Conservation (phyloP, 2,113 vertebrate species). For the Hyperopisus bebe region DNA sequence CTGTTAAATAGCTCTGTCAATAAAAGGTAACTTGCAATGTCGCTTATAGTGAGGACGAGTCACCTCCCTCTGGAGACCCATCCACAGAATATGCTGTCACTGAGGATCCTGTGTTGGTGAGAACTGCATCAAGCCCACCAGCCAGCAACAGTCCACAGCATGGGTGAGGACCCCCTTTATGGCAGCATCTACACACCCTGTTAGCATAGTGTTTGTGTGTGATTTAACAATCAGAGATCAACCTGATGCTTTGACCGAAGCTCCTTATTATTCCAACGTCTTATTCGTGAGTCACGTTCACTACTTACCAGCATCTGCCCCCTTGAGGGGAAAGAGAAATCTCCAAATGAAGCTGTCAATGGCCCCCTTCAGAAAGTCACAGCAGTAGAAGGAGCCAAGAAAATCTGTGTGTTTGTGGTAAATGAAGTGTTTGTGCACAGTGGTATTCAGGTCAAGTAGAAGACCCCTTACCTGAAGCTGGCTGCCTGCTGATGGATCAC, state of each 20-base stretch:
- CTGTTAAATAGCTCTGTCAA: background rate
- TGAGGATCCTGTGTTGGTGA: conserved; percentile 64
- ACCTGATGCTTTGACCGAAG: background rate
- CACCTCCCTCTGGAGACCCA: conserved; percentile 76
- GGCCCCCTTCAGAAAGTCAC: conserved; percentile 55
- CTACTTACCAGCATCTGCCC: conserved; percentile 37
- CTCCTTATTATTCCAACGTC: background rate
- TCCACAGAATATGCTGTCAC: conserved; percentile 69
- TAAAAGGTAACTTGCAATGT: conserved; percentile 5
- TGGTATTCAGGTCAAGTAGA: background rate
- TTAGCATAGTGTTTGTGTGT: background rate
- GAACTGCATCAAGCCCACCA: conserved; percentile 55
- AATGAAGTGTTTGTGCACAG: background rate
- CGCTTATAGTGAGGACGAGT: conserved; percentile 80
- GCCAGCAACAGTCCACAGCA: conserved; percentile 71
- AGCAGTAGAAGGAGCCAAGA: conserved; percentile 57
- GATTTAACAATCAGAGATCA: background rate
- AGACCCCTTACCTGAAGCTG: background rate
- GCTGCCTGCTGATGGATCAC: background rate
- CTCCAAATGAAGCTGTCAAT: conserved; percentile 50
- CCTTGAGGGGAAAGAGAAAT: conserved; percentile 52
- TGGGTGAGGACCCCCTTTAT: conserved; percentile 58
- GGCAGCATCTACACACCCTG: background rate
- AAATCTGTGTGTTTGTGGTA: conserved; percentile 30
- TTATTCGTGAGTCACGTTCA: background rate